Base-by-base conservation (phyloP, 2,888 invertebrate species). In the Apamea anceps region DNA sequence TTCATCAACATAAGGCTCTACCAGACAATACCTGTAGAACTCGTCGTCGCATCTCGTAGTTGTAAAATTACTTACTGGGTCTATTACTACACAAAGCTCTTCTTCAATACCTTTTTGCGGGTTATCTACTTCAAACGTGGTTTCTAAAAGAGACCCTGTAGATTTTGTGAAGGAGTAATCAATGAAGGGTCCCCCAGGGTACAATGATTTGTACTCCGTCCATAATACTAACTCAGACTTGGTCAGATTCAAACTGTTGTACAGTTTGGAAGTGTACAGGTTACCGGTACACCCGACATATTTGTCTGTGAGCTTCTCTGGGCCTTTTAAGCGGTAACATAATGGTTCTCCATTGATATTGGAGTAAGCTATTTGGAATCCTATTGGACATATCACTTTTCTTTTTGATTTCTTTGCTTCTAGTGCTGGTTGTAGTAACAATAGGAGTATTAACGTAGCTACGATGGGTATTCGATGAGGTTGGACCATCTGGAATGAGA, bases 101-200 rank as follows among this genome's bases (percentile, higher is more conserved):
- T 95, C 94, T 32, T 93, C 93, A 51, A 92, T 82, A 28, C 91
- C 91, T 37, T 92, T 80, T 4, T 85, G 85, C 0, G 89, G 84
- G 45, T 92, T 90, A 18, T 89, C 89, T 4, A 96, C 93, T 42
- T 94, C 92, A 80, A 91, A 93, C 0, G 93, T 91, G 0, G 90
- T 88, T 42, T 89, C 79, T 15, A 96, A 80, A 1, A 94, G 83
- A 12, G 92, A 86, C 18, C 95, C 95, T 42, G 92, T 91, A n/a
- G 90, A 85, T 63, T 93, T 91, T 15, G 95, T 94, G 74, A 91
- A 94, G 3, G 96, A 95, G 93, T 94, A 94, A 81, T 96, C 96
- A 7, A 96, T 90, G 83, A 95, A 96, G 3, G 95, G 95, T 3
- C 97, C 97, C 5, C 96, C 96, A 10, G 95, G 93, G 81, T 97